phyloP scores from a whole-genome alignment of 2,888 invertebrate species.

The Nephrotoma appendiculata region DNA sequence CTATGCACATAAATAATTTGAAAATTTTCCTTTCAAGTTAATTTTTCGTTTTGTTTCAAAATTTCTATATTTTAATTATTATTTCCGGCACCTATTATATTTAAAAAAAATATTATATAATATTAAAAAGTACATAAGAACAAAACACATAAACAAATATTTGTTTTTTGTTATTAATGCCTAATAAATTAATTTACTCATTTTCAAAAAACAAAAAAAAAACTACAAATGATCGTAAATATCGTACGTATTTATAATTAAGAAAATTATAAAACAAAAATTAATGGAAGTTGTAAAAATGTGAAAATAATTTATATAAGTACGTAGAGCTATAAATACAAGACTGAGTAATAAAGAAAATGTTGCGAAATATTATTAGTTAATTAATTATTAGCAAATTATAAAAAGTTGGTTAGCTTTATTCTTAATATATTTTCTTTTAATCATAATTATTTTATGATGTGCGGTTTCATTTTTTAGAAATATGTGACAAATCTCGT shows the following conservation, averaged over 20 bases:
- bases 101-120: neutral
- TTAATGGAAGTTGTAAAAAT: neutral
- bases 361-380: too few species aligned
- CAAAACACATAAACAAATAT: neutral
- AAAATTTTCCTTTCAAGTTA: neutral
- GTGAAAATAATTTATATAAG: neutral
- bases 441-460: too few species aligned
- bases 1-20: neutral
- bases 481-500: too few species aligned
- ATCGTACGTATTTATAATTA: neutral
- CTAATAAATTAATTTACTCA: neutral
- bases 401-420: too few species aligned
- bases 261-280: neutral
- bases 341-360: too few species aligned
- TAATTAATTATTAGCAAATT: too few species aligned
- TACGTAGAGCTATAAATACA: too few species aligned
- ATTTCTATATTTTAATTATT: neutral
- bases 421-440: too few species aligned
- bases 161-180: neutral
- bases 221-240: too few species aligned
- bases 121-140: neutral
- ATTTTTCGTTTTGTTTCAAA: neutral
- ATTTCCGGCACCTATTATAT: neutral
- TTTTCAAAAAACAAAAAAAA: too few species aligned
- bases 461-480: too few species aligned